Evolutionary conservation across 2,113 vertebrate species (phyloP).

Genomic region (Terrapene triunguis): DNA sequence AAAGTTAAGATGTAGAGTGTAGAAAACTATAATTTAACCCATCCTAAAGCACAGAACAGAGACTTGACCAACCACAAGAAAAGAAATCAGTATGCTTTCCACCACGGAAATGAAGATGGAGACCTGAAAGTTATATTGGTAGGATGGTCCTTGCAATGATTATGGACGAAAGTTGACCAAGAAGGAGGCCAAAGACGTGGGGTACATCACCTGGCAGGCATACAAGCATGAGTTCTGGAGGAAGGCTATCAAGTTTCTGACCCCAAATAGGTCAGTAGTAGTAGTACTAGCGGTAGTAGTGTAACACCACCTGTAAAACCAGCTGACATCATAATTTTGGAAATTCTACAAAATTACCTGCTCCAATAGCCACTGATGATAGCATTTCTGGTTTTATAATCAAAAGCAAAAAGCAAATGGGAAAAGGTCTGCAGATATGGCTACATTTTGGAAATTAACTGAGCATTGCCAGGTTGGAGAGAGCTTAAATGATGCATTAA

Average conservation of each 20-base stretch:
- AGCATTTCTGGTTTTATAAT: neutral
- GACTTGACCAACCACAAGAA: too few relatives aligned
- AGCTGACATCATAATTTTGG: accelerated
- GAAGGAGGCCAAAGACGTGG: neutral
- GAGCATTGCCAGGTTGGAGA: neutral
- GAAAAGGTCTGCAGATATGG: too few relatives aligned
- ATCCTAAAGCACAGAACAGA: too few relatives aligned
- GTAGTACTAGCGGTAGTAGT: neutral
- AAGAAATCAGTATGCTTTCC: too few relatives aligned
- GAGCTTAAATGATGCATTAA: neutral
- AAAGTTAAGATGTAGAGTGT: neutral
- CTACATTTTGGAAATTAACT: neutral
- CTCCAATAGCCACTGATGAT: neutral
- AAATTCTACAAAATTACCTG: neutral
- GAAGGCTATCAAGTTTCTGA: neutral
- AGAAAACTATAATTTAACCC: too few relatives aligned
- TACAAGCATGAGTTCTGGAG: neutral
- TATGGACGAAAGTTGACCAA: neutral
- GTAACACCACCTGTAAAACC: neutral
- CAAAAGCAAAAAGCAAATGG: neutral
- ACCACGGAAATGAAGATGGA: neutral
- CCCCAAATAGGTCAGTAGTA: neutral
- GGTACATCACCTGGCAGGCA: neutral
- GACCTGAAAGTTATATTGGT: neutral
- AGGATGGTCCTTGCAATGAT: neutral